These are phyloP conservation scores for Amphiprion clarkii DNA, from an alignment of 2,797 vertebrate species.

Conservation along the genomic window DNA sequence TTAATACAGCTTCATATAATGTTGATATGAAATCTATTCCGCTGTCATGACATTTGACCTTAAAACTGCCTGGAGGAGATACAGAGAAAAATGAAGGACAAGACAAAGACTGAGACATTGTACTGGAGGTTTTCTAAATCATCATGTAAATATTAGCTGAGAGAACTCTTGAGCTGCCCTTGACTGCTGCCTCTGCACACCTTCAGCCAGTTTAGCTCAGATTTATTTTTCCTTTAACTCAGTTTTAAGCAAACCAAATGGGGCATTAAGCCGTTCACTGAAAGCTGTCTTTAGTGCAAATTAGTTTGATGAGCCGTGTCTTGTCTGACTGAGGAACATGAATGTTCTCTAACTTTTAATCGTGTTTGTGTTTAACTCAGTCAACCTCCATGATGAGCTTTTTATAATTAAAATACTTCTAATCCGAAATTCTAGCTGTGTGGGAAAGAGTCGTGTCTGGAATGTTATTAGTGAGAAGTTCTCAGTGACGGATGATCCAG, in stretches of 20 bases:
- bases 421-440: slow-evolving; percentile 36
- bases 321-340: slow-evolving; percentile 36
- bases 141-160: not conserved
- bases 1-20: not conserved
- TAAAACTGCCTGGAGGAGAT: too few relatives aligned
- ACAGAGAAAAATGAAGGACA: not conserved
- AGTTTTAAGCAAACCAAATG: slow-evolving; percentile 44
- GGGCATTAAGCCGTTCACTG: slow-evolving; percentile 27
- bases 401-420: slow-evolving; percentile 57
- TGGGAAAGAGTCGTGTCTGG: not conserved
- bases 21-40: not conserved
- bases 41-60: not conserved
- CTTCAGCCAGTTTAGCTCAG: slow-evolving; percentile 19
- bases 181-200: not conserved
- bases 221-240: slow-evolving; percentile 35
- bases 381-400: slow-evolving; percentile 31
- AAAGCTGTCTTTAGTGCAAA: slow-evolving; percentile 40
- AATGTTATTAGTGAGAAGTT: slow-evolving; percentile 18
- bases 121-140: not conserved
- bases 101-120: too few relatives aligned
- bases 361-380: slow-evolving; percentile 46
- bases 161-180: not conserved
- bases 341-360: slow-evolving; percentile 56
- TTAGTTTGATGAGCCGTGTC: slow-evolving; percentile 52
- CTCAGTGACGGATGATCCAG: slow-evolving; percentile 26